Evolutionary conservation across 92 coral and sea anemone genomes (phyloP).

Genomic region (Desmophyllum pertusum): DNA sequence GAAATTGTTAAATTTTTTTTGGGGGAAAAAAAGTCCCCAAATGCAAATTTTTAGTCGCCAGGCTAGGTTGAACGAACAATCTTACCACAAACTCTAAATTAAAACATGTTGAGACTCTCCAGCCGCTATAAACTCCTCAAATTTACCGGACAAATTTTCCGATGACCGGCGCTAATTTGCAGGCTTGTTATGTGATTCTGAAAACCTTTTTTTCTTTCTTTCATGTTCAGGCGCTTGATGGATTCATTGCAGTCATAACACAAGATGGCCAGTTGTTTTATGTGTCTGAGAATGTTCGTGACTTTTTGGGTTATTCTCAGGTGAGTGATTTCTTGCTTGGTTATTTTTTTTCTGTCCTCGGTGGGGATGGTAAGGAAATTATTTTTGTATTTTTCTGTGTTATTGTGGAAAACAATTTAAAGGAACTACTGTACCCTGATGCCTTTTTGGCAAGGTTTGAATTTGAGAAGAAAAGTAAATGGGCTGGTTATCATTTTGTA

Average conservation of each 20-base stretch:
- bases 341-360: not conserved
- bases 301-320: conserved; percentile 97
- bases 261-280: conserved; percentile 98
- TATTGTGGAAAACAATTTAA: not conserved
- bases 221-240: conserved; percentile 87
- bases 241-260: conserved; percentile 95
- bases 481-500: not conserved
- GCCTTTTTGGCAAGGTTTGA: not conserved
- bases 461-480: not conserved
- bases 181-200: not conserved
- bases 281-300: conserved; percentile 98
- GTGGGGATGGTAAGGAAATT: not conserved
- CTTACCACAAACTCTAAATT: too few species aligned
- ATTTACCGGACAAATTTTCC: too few species aligned
- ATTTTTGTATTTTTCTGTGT: not conserved
- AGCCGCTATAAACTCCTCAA: too few species aligned
- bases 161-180: too few species aligned
- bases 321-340: conserved; percentile 31
- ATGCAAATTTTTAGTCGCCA: too few species aligned
- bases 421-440: not conserved
- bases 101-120: too few species aligned
- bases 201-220: not conserved
- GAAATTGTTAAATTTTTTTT: too few species aligned
- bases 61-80: too few species aligned
- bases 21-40: too few species aligned